These are phyloP conservation scores for Catotricha subobsoleta DNA, from an alignment of 2,888 invertebrate species.

Conservation along the genomic window DNA sequence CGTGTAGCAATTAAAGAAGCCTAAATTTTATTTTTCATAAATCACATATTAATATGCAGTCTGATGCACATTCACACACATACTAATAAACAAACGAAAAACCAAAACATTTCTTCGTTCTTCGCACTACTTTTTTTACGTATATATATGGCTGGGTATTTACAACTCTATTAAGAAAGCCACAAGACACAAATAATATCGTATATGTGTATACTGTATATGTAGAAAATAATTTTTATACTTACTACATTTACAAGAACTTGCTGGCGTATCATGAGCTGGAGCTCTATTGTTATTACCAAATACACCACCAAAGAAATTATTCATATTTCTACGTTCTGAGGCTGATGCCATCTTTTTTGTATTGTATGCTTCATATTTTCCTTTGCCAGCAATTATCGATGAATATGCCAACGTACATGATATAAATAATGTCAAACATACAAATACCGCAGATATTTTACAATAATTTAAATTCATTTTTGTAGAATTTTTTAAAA, in stretches of 20 bases:
- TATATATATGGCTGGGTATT: too few species aligned
- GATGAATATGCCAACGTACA: background rate
- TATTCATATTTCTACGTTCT: constrained; percentile 25
- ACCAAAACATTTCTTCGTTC: too few species aligned
- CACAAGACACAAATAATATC: too few species aligned
- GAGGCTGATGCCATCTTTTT: constrained; percentile 5
- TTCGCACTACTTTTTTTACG: too few species aligned
- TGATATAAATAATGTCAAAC: background rate
- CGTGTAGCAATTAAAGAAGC: too few species aligned
- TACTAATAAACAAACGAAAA: too few species aligned
- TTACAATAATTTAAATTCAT: background rate
- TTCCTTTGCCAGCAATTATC: constrained; percentile 16
- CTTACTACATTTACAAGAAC: constrained; percentile 49
- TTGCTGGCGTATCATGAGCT: constrained; percentile 33
- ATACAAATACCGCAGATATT: background rate
- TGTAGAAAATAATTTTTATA: too few species aligned
- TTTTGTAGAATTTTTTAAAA: background rate
- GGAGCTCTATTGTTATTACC: constrained; percentile 45
- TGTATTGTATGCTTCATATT: constrained; percentile 22
- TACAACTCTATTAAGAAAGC: too few species aligned
- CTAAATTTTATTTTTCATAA: too few species aligned
- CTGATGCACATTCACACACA: too few species aligned
- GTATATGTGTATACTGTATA: background rate
- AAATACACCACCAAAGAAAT: constrained; percentile 39
- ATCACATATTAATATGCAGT: too few species aligned